phyloP scores from a whole-genome alignment of 2,113 vertebrate genomes.

The Picathartes gymnocephalus region DNA sequence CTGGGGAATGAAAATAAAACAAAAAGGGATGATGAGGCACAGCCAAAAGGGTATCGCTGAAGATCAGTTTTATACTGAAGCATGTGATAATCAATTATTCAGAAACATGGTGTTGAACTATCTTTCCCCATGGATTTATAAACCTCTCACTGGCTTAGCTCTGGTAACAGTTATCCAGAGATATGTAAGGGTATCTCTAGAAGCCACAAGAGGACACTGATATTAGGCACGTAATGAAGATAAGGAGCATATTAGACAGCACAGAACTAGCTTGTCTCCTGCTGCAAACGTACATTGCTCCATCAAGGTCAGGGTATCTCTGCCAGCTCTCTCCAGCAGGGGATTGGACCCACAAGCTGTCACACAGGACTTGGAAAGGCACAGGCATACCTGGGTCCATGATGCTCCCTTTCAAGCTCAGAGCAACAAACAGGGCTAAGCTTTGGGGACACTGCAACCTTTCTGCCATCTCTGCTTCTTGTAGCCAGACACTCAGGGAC shows the following conservation, averaged over 20 bases:
- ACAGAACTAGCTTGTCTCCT: background rate
- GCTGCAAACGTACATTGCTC: background rate
- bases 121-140: constrained; percentile 55
- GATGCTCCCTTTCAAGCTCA: background rate
- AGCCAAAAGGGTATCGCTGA: constrained; percentile 43
- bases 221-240: background rate
- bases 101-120: constrained; percentile 43
- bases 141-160: constrained; percentile 19
- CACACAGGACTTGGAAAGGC: background rate
- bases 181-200: background rate
- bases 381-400: background rate
- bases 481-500: background rate
- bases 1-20: constrained; percentile 48
- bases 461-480: background rate
- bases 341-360: background rate
- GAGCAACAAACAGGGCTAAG: background rate
- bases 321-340: background rate
- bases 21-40: constrained; percentile 1
- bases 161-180: constrained; percentile 36
- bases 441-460: background rate
- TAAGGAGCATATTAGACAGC: background rate
- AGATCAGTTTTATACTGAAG: constrained; percentile 57
- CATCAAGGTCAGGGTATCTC: background rate
- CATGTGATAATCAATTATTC: constrained; percentile 70
- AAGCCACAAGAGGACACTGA: background rate